phyloP scores from a whole-genome alignment of 2,797 vertebrate species.

The Helarctos malayanus region DNA sequence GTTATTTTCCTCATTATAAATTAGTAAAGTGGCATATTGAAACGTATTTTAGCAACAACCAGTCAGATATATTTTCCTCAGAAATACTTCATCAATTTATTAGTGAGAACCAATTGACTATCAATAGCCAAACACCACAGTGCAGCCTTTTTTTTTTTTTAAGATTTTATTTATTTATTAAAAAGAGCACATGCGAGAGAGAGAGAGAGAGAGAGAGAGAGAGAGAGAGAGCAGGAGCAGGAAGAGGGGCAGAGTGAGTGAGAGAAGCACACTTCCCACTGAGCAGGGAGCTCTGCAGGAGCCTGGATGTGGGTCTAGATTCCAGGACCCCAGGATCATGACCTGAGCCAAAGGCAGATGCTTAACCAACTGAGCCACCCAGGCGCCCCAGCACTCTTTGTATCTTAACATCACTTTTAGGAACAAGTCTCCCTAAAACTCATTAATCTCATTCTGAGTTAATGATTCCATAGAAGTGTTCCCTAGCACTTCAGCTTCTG shows the following conservation, averaged over 20 bases:
- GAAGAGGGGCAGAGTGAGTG: not conserved
- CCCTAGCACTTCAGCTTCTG: not conserved
- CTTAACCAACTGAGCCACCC: not conserved
- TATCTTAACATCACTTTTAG: not conserved
- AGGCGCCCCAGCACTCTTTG: not conserved
- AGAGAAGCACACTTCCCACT: not conserved
- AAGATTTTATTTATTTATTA: not conserved
- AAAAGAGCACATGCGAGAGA: too few species aligned
- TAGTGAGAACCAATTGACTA: not conserved
- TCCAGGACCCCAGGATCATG: not conserved
- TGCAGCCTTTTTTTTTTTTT: not conserved
- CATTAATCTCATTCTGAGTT: not conserved
- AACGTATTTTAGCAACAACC: constrained; percentile 8
- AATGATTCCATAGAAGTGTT: not conserved
- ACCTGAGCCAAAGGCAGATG: not conserved
- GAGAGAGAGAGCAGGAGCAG: not conserved
- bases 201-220: too few species aligned
- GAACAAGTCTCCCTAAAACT: not conserved
- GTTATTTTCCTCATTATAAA: constrained; percentile 1
- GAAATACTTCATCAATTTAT: not conserved
- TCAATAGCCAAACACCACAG: not conserved
- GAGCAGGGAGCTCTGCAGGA: not conserved
- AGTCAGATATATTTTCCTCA: not conserved
- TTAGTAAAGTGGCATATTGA: not conserved
- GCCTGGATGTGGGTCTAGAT: not conserved